phyloP scores from a whole-genome alignment of 1,140 invertebrate species.

The Trachymyrmex cornetzi region DNA sequence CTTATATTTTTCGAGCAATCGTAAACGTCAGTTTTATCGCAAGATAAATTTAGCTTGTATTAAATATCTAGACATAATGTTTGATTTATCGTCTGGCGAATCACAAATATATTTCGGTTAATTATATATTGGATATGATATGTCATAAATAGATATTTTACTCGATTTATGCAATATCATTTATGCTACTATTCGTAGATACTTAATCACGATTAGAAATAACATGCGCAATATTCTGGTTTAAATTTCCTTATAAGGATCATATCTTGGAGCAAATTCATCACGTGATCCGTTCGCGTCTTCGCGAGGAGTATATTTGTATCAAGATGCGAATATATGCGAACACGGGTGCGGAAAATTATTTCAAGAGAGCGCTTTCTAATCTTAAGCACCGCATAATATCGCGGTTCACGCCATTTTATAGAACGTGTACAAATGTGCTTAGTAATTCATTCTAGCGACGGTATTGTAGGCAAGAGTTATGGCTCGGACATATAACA shows the following conservation, averaged over 20 bases:
- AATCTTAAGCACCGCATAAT: conserved; percentile 69
- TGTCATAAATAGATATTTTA: conserved; percentile 37
- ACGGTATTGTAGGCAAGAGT: conserved; percentile 70
- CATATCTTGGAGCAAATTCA: conserved; percentile 17
- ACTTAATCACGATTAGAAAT: conserved; percentile 15
- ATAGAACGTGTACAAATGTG: conserved; percentile 31
- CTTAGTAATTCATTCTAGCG: conserved; percentile 71
- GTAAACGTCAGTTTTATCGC: neutral
- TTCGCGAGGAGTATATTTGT: conserved; percentile 21
- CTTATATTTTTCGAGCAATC: neutral
- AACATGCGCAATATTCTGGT: conserved; percentile 21
- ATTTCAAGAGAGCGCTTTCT: conserved; percentile 67
- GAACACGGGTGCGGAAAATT: conserved; percentile 37
- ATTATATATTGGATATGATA: neutral
- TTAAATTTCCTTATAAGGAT: conserved; percentile 4
- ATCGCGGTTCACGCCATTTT: conserved; percentile 58
- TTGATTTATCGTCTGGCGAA: conserved; percentile 4
- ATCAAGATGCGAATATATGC: neutral
- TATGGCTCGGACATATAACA: conserved; percentile 71
- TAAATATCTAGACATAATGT: neutral
- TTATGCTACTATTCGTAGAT: conserved; percentile 20
- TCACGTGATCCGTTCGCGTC: conserved; percentile 1
- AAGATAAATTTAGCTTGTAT: conserved; percentile 5
- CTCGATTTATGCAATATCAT: conserved; percentile 19
- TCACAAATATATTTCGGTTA: conserved; percentile 11